Base-by-base conservation (phyloP, 1,140 invertebrate genomes). In the Neodiprion virginianus region DNA sequence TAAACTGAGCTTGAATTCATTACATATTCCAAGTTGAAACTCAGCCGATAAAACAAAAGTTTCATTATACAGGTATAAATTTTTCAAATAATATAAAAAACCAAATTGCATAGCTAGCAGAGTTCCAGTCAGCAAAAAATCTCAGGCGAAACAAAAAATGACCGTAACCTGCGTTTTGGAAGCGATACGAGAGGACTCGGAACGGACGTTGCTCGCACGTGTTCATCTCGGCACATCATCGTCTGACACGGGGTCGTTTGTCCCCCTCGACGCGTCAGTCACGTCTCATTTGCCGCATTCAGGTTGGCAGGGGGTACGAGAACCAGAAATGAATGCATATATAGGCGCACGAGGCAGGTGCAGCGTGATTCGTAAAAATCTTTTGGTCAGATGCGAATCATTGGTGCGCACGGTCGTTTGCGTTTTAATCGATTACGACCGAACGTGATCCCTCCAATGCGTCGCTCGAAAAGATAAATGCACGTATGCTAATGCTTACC, bases 221-320 rank as follows among this genome's bases (percentile, higher is more conserved):
- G 65, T 75, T 72, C 76, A 17, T 78, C 76, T 78, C 69, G 77
- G 65, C 74, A 72, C 71, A 78, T 65, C 48, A 74, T 74, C 53
- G 68, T 28, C 53, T 21, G 69, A 14, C 28, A 67, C 72, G 40
- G 69, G 14, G 48, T 74, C 40, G 53, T 12, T 12, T 61, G 69
- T 71, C 73, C 17, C 50, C 67, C 65, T 74, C 72, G 67, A 49
- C 50, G 72, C 48, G 71, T 76, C 28, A 78, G 77, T 78, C 77
- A 78, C 77, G 77, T 78, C 77, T 78, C 77, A 78, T 78, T 78
- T 77, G 71, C 70, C 67, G 70, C 74, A 48, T 76, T 77, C 76
- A 76, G 49, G 28, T 61, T 61, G 53, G 53, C 53, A 61, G 53
- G 53, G 53, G 53, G 53, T 61, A 61, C 53, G 53, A 40, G 28